Conservation (phyloP, 2,888 invertebrate species). For the Acheta domesticus region DNA sequence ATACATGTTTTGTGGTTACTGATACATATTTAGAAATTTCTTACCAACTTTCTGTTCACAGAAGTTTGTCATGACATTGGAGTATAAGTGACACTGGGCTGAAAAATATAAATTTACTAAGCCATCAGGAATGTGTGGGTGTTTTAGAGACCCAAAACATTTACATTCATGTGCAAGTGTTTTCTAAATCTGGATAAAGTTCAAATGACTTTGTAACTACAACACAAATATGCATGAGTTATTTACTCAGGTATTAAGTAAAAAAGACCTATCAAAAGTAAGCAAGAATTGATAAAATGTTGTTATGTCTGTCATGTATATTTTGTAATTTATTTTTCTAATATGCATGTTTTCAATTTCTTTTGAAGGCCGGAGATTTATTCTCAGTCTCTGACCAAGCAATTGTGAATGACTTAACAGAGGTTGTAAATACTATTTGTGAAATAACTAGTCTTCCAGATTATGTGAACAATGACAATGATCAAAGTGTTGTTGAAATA, state of each 20-base stretch:
- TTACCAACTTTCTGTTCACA: not conserved
- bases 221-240: constrained; percentile 76
- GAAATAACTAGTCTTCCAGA: constrained; percentile 78
- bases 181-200: not conserved
- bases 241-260: constrained; percentile 83
- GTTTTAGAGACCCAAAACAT: not conserved
- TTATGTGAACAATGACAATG: constrained; percentile 82
- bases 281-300: not conserved
- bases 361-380: constrained; percentile 75
- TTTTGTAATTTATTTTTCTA: not conserved
- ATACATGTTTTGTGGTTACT: not conserved
- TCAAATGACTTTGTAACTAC: not conserved
- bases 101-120: no score
- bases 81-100: no score
- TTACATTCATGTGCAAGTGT: not conserved
- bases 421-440: constrained; percentile 69
- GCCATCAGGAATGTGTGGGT: not conserved
- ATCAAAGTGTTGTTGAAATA: constrained; percentile 93
- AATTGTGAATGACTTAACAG: constrained; percentile 78
- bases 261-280: constrained; percentile 76
- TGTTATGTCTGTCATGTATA: not conserved
- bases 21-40: not conserved
- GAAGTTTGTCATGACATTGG: not conserved
- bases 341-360: constrained; percentile 42
- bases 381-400: constrained; percentile 83